Evolutionary conservation across 2,113 vertebrate species (phyloP).

Genomic region (Pontoporia blainvillei): DNA sequence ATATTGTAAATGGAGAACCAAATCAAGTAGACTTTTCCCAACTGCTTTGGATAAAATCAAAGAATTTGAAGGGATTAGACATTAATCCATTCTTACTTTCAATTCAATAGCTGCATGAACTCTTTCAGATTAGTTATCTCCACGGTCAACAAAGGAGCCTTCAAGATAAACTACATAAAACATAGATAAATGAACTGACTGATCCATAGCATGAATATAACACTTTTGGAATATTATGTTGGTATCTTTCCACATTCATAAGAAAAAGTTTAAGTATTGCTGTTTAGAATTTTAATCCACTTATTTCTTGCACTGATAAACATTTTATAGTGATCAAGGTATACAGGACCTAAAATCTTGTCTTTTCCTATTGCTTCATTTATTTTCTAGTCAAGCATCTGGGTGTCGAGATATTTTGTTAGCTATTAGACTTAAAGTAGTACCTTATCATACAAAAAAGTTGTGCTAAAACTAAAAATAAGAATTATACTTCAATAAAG

Average conservation of each 20-base stretch:
- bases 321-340: neutral
- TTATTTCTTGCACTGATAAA: conserved; percentile 26
- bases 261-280: neutral
- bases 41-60: neutral
- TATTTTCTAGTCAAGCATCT: conserved; percentile 53
- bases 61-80: conserved; percentile 29
- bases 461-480: conserved; percentile 17
- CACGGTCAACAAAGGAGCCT: neutral
- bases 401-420: neutral
- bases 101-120: neutral
- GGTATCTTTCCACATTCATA: neutral
- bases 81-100: neutral
- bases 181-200: neutral
- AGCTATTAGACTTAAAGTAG: conserved; percentile 11
- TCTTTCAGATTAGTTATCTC: neutral
- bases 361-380: conserved; percentile 54
- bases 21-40: neutral
- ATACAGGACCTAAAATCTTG: conserved; percentile 13
- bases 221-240: neutral
- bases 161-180: neutral
- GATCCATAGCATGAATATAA: neutral
- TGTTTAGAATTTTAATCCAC: neutral
- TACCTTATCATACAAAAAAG: neutral
- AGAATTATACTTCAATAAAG: neutral
- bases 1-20: conserved; percentile 18